Percentiles rank a stretch among this genome's conserved stretches.
phyloP scores from a whole-genome alignment of 1,140 invertebrate genomes.

The Brachionus rotundiformis region DNA sequence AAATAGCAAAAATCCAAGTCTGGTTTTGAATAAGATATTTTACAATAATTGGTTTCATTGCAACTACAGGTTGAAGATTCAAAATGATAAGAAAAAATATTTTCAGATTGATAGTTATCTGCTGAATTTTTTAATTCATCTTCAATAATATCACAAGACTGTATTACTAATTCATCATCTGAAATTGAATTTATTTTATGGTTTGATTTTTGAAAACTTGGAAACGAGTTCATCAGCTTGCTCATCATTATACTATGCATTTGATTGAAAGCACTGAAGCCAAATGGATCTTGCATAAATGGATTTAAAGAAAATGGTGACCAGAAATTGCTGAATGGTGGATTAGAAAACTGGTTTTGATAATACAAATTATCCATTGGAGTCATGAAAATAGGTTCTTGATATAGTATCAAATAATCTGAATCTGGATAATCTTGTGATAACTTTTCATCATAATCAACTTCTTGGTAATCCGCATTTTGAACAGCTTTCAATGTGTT shows the following conservation, averaged over 20 bases:
- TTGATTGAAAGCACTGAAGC: neutral
- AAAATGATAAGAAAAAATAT: neutral
- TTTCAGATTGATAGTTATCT: neutral
- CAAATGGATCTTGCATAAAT: neutral
- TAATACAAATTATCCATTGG: neutral
- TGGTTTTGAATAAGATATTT: conserved; percentile 6
- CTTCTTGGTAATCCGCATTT: neutral
- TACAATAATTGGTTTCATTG: conserved; percentile 19
- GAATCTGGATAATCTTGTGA: neutral
- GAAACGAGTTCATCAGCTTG: neutral
- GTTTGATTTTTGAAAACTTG: neutral
- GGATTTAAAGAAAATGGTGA: neutral
- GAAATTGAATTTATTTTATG: neutral
- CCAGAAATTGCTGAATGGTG: neutral
- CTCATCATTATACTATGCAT: neutral
- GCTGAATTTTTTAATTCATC: neutral
- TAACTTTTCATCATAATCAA: neutral
- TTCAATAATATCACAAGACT: neutral
- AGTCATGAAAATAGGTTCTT: neutral
- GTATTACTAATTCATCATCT: neutral
- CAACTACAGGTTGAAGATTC: conserved; percentile 21
- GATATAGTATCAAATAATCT: neutral
- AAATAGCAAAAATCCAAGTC: conserved; percentile 23
- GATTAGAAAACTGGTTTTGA: neutral
- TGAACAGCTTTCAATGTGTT: neutral